Percentiles rank a stretch among this genome's conserved stretches.
phyloP scores from a whole-genome alignment of 1,140 invertebrate genomes.

The Cotesia chilonis region DNA sequence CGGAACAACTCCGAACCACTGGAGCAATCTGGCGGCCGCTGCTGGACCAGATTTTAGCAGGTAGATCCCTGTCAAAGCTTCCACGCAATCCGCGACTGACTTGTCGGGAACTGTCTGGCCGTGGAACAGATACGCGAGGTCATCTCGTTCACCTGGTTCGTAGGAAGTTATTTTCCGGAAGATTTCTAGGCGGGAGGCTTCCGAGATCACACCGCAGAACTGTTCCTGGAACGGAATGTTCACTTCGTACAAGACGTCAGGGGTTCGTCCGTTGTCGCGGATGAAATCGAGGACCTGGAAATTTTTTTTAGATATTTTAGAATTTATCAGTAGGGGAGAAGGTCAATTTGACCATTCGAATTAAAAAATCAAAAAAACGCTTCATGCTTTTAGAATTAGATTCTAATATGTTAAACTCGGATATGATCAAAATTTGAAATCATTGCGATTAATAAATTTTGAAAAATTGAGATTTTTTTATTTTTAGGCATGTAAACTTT shows the following conservation, averaged over 20 bases:
- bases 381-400: too few species aligned
- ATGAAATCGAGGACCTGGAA: constrained; percentile 47
- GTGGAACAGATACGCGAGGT: constrained; percentile 60
- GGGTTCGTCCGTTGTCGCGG: constrained; percentile 43
- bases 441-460: too few species aligned
- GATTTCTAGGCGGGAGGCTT: constrained; percentile 41
- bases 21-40: constrained; percentile 72
- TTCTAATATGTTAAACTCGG: too few species aligned
- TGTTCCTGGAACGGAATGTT: constrained; percentile 58
- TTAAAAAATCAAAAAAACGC: too few species aligned
- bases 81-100: constrained; percentile 82
- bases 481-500: too few species aligned
- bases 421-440: too few species aligned
- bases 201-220: constrained; percentile 56
- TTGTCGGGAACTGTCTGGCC: constrained; percentile 69
- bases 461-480: too few species aligned
- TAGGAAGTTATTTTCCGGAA: constrained; percentile 43
- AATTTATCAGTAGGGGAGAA: too few species aligned
- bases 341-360: too few species aligned
- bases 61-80: constrained; percentile 85
- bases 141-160: too few species aligned
- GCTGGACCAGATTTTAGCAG: constrained; percentile 68
- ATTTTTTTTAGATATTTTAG: too few species aligned
- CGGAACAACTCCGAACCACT: constrained; percentile 78
- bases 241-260: constrained; percentile 63